Conservation (phyloP, 2,888 invertebrate genomes). For the Papilio protenor region DNA sequence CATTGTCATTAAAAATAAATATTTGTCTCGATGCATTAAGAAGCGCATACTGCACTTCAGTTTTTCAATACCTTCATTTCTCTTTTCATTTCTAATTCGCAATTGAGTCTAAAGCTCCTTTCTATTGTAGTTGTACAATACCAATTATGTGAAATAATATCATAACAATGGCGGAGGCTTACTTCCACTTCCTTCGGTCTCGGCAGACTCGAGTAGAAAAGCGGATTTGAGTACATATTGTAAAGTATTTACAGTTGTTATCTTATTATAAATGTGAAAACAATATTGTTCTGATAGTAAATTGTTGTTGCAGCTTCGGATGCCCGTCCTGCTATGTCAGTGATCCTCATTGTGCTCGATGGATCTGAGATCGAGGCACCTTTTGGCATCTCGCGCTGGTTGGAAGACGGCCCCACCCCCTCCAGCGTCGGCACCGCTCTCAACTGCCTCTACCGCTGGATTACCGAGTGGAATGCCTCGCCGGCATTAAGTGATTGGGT, state of each 20-base stretch:
- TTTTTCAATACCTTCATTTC: neutral
- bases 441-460: slow-evolving; percentile 87
- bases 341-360: slow-evolving; percentile 84
- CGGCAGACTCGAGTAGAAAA: slow-evolving; percentile 8
- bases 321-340: slow-evolving; percentile 84
- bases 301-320: slow-evolving; percentile 63
- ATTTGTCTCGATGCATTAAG: neutral
- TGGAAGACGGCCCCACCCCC: slow-evolving; percentile 73
- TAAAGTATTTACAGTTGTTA: neutral
- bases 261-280: neutral
- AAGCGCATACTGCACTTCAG: neutral
- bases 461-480: slow-evolving; percentile 85
- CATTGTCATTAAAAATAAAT: neutral
- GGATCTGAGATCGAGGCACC: slow-evolving; percentile 66
- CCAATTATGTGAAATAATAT: neutral
- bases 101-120: neutral
- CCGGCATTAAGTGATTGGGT: slow-evolving; percentile 87
- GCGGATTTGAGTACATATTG: slow-evolving; percentile 1
- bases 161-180: neutral
- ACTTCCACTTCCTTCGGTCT: neutral
- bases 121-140: neutral
- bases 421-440: slow-evolving; percentile 86
- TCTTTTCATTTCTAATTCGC: neutral
- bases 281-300: neutral
- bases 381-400: slow-evolving; percentile 68